Percentiles rank a stretch among this genome's conserved stretches.
phyloP scores from a whole-genome alignment of 2,797 vertebrate species.

The Oreochromis mossambicus region DNA sequence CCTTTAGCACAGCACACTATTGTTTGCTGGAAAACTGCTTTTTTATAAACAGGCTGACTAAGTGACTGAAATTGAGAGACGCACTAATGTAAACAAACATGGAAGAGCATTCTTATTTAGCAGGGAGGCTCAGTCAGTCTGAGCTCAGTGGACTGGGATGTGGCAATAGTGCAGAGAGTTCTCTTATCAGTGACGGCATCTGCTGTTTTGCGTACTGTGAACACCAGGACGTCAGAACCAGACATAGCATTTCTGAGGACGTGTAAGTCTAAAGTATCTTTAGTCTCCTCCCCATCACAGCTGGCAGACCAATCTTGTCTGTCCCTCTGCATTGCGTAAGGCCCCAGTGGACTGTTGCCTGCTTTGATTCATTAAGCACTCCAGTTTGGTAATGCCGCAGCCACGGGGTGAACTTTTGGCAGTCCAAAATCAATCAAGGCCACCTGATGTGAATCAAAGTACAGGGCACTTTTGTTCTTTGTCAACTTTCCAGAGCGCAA shows the following conservation, averaged over 20 bases:
- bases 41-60: conserved; percentile 23
- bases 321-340: conserved; percentile 43
- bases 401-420: conserved; percentile 23
- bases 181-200: neutral
- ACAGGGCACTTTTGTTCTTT: conserved; percentile 11
- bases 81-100: neutral
- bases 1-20: conserved; percentile 20
- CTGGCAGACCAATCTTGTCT: conserved; percentile 1
- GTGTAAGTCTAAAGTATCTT: conserved; percentile 10
- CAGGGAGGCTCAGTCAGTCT: neutral
- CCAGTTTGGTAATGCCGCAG: conserved; percentile 2
- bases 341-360: neutral
- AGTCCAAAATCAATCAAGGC: conserved; percentile 23
- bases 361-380: conserved; percentile 47
- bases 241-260: neutral
- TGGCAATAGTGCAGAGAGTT: neutral
- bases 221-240: neutral
- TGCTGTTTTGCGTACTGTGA: neutral
- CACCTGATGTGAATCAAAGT: conserved; percentile 51
- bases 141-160: neutral
- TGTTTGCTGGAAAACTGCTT: conserved; percentile 34
- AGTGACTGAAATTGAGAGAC: conserved; percentile 7
- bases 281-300: neutral
- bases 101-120: neutral
- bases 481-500: conserved; percentile 12